A percentile compares a stretch with the other conserved stretches of the same genome.
These are phyloP conservation scores for Onchidella celtica DNA, from an alignment of 2,888 invertebrate species.

Conservation along the genomic window DNA sequence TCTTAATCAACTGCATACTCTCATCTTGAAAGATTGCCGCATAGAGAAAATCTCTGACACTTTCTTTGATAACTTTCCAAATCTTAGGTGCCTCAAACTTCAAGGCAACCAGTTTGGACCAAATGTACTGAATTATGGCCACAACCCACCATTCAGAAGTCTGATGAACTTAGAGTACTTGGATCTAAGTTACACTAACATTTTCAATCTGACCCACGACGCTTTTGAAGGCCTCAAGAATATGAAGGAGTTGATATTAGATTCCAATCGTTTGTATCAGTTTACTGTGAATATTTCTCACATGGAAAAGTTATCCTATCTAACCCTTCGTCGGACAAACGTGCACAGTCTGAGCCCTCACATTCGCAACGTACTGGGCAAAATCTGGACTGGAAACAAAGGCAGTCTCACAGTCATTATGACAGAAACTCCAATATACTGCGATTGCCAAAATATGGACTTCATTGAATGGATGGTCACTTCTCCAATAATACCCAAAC, in stretches of 20 bases:
- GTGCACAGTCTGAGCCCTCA: not conserved
- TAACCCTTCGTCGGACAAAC: constrained; percentile 20
- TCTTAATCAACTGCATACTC: not conserved
- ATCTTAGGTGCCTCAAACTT: constrained; percentile 15
- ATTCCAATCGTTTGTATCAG: constrained; percentile 14
- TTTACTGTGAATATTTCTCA: constrained; percentile 19
- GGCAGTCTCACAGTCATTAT: constrained; percentile 20
- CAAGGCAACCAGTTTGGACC: constrained; percentile 3
- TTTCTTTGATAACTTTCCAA: constrained; percentile 21
- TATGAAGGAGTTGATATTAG: constrained; percentile 6
- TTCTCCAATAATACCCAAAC: not conserved
- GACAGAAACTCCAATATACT: constrained; percentile 17
- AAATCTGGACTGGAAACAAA: not conserved
- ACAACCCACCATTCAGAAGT: not conserved
- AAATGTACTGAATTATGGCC: not conserved
- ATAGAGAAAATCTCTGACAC: not conserved
- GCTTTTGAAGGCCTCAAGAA: constrained; percentile 21
- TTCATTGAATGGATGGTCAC: constrained; percentile 24
- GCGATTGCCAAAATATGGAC: constrained; percentile 25
- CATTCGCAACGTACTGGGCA: not conserved
- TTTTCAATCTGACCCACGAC: not conserved
- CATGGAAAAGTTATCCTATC: not conserved
- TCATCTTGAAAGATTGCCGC: not conserved
- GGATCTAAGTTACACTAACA: constrained; percentile 6
- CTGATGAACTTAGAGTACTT: constrained; percentile 9